These are phyloP conservation scores for Cephus rjabovi DNA, from an alignment of 2,888 invertebrate species.

Conservation along the genomic window DNA sequence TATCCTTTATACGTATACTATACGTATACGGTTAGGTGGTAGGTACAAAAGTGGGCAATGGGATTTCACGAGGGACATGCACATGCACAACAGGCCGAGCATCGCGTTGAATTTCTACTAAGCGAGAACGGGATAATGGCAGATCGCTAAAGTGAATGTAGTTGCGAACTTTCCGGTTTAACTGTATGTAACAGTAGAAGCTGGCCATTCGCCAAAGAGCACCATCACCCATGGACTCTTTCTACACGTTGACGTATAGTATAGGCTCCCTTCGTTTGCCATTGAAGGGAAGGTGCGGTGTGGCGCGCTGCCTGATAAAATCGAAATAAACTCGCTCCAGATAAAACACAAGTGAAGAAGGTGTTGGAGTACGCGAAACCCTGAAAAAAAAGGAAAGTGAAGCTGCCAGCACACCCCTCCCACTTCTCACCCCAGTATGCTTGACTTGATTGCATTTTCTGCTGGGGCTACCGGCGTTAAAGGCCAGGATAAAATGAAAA, in stretches of 20 bases:
- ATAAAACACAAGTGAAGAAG: constrained; percentile 7
- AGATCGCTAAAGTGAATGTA: neutral
- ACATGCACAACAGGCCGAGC: neutral
- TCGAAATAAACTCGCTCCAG: constrained; percentile 31
- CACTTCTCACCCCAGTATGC: neutral
- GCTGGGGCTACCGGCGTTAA: neutral
- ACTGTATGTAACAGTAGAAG: constrained; percentile 22
- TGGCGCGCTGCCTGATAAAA: constrained; percentile 32
- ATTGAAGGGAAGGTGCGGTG: constrained; percentile 18
- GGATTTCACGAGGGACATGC: neutral
- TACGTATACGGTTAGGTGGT: neutral
- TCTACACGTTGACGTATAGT: neutral
- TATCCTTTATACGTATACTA: neutral
- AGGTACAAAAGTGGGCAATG: neutral
- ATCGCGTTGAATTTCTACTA: neutral
- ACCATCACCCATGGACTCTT: constrained; percentile 13
- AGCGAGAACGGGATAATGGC: neutral
- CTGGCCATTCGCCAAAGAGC: constrained; percentile 31
- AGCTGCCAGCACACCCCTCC: neutral
- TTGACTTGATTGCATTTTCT: constrained; percentile 31
- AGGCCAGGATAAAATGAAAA: neutral
- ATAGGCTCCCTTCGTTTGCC: constrained; percentile 18
- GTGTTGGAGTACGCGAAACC: neutral
- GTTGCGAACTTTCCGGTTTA: constrained; percentile 2
- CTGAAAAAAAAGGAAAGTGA: neutral